These are phyloP conservation scores for Natrix natrix DNA, from an alignment of 2,797 vertebrate species.

Conservation along the genomic window DNA sequence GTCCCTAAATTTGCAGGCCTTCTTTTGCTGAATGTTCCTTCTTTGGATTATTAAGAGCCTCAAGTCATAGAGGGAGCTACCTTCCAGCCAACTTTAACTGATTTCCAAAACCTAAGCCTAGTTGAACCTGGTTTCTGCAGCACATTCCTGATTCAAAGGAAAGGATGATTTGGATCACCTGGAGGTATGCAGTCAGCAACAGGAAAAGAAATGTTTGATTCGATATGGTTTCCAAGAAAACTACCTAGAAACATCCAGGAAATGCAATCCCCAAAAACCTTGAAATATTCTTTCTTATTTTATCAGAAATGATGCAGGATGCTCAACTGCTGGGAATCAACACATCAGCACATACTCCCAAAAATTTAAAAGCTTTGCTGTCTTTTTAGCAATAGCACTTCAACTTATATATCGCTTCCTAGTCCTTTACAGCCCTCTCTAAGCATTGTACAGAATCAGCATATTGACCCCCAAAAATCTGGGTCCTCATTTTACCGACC, in stretches of 20 bases:
- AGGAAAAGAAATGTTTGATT: background rate
- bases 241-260: background rate
- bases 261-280: background rate
- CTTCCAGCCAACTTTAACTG: background rate
- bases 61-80: background rate
- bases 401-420: background rate
- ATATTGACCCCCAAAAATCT: background rate
- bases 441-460: background rate
- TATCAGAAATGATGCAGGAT: background rate
- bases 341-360: background rate
- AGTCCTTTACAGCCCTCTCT: background rate
- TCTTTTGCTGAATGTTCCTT: background rate
- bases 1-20: background rate
- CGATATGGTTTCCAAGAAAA: background rate
- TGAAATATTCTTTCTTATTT: background rate
- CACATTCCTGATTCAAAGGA: background rate
- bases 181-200: background rate
- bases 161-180: background rate
- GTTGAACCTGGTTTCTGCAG: background rate
- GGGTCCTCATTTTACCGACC: background rate
- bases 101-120: background rate
- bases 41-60: background rate
- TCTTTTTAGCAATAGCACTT: background rate
- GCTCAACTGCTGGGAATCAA: background rate
- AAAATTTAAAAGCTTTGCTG: background rate